These are phyloP conservation scores for Atethmia centrago DNA, from an alignment of 2,888 invertebrate species.

Conservation along the genomic window DNA sequence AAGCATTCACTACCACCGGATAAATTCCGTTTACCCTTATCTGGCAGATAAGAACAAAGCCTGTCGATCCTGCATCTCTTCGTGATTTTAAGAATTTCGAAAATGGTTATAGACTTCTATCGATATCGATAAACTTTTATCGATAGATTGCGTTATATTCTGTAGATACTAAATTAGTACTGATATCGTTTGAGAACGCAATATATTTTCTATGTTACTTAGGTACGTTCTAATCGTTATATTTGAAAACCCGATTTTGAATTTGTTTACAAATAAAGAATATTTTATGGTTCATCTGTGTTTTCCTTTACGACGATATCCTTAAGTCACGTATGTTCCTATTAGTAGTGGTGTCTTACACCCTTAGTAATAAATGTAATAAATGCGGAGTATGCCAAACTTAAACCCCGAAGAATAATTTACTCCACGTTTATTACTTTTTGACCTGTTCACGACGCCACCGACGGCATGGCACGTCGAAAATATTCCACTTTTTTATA, in stretches of 20 bases:
- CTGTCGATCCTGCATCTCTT: constrained; percentile 9
- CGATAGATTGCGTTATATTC: constrained; percentile 51
- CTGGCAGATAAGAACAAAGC: not conserved
- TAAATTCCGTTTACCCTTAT: not conserved
- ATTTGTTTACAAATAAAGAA: constrained; percentile 82
- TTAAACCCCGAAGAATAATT: not conserved
- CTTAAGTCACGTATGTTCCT: not conserved
- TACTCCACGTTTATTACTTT: not conserved
- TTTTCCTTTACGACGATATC: constrained; percentile 44
- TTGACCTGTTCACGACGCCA: too few relatives aligned
- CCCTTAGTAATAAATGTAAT: not conserved
- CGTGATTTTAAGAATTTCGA: constrained; percentile 32
- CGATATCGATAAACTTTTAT: constrained; percentile 29
- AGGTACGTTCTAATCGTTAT: constrained; percentile 55
- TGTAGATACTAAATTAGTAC: constrained; percentile 48
- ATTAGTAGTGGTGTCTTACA: not conserved
- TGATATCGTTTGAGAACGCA: constrained; percentile 51
- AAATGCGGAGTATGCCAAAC: not conserved
- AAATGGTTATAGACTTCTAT: constrained; percentile 34
- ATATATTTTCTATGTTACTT: constrained; percentile 65
- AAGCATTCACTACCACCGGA: not conserved
- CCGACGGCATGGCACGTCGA: too few relatives aligned
- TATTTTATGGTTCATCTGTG: constrained; percentile 78
- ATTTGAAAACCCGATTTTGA: constrained; percentile 71
- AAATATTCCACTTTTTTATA: too few relatives aligned